phyloP scores from a whole-genome alignment of 53 echinoderm and acorn worm genomes.

The Mesocentrotus franciscanus region DNA sequence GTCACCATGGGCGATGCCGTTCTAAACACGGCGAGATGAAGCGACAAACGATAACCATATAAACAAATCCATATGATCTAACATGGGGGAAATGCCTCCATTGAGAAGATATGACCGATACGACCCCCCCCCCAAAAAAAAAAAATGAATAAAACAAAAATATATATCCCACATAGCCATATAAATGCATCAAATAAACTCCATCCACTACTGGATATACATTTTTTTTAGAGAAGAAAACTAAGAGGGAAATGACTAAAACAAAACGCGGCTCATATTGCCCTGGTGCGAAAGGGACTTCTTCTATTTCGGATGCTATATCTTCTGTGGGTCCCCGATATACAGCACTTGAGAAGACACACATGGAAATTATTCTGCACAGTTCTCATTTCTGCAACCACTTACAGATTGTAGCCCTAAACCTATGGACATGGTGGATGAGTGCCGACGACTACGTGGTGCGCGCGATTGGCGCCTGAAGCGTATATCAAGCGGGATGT shows the following conservation, averaged over 20 bases:
- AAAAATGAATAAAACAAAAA: neutral
- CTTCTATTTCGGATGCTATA: conserved; percentile 34
- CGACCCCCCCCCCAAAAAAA: too few relatives aligned
- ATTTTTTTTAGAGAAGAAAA: neutral
- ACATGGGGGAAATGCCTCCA: neutral
- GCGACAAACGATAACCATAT: neutral
- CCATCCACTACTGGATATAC: neutral
- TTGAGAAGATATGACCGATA: too few relatives aligned
- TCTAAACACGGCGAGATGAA: neutral
- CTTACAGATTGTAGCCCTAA: neutral
- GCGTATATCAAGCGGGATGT: neutral
- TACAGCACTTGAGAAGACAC: neutral
- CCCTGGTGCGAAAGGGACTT: neutral
- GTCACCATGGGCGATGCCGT: neutral
- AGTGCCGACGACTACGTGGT: neutral
- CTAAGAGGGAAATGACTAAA: neutral
- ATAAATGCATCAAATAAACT: neutral
- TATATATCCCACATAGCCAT: neutral
- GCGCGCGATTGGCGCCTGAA: neutral
- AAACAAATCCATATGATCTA: neutral
- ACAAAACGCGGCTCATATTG: conserved; percentile 12
- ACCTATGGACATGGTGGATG: neutral
- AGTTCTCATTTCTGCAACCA: neutral
- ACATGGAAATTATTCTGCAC: neutral
- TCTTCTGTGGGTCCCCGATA: neutral